Percentiles rank a stretch among this genome's conserved stretches.
These are phyloP conservation scores for Neuroterus valhalla DNA, from an alignment of 1,140 invertebrate species.

Conservation along the genomic window DNA sequence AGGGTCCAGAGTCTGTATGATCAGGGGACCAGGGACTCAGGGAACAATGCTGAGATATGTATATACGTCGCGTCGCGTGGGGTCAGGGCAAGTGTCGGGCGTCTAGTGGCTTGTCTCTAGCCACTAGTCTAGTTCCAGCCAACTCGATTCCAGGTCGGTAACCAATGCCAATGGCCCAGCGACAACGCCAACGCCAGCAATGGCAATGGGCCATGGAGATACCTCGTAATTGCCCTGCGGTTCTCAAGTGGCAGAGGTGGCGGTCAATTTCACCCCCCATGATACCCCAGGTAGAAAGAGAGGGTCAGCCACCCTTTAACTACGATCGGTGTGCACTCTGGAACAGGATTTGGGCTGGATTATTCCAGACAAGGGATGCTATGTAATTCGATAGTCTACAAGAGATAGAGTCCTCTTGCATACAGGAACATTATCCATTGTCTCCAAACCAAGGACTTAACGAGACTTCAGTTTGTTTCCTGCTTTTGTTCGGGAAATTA, in stretches of 20 bases:
- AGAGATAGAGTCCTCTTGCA: constrained; percentile 41
- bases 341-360: constrained; percentile 54
- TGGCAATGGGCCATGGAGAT: constrained; percentile 64
- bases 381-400: constrained; percentile 48
- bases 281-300: constrained; percentile 28
- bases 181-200: constrained; percentile 45
- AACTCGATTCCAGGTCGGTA: constrained; percentile 41
- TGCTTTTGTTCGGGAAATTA: neutral
- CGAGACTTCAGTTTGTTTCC: neutral
- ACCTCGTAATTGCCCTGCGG: constrained; percentile 57
- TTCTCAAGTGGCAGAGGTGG: constrained; percentile 61
- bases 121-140: constrained; percentile 28
- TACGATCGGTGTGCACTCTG: constrained; percentile 37
- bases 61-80: constrained; percentile 31
- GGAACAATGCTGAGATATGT: constrained; percentile 57
- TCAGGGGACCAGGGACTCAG: neutral
- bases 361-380: constrained; percentile 43
- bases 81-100: constrained; percentile 26
- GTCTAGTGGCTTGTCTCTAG: constrained; percentile 12
- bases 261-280: constrained; percentile 60
- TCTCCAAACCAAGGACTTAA: neutral
- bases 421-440: constrained; percentile 14
- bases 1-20: neutral
- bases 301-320: constrained; percentile 17
- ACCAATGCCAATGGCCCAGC: neutral